Conservation (phyloP, 2,113 vertebrate genomes). For the Rhinoderma darwinii region DNA sequence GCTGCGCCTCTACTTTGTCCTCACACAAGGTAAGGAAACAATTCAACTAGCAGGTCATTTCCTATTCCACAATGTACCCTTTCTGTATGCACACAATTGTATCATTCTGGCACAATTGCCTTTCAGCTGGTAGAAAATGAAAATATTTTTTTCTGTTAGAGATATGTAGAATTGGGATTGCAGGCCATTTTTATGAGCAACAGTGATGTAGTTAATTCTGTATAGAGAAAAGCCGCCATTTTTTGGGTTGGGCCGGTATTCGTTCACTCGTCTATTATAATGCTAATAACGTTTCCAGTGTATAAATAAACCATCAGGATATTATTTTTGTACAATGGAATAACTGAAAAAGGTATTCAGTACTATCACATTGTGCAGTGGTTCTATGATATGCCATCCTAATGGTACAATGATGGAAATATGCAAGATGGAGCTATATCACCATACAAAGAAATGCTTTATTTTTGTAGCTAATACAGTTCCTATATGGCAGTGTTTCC, state of each 20-base stretch:
- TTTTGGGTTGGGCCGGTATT: background rate
- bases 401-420: background rate
- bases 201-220: background rate
- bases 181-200: background rate
- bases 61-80: background rate
- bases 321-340: background rate
- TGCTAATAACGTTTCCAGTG: background rate
- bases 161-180: background rate
- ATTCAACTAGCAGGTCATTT: conserved; percentile 12
- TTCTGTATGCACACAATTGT: background rate
- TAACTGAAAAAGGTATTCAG: background rate
- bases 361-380: background rate
- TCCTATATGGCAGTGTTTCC: background rate
- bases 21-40: conserved; percentile 87
- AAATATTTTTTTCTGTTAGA: background rate
- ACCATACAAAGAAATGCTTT: background rate
- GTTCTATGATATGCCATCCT: background rate
- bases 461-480: too few relatives aligned
- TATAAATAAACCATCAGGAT: background rate
- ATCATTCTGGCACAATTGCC: background rate
- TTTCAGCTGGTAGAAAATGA: background rate
- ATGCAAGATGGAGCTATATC: background rate
- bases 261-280: too few relatives aligned
- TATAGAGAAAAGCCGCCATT: background rate
- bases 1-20: conserved; percentile 94